These are phyloP conservation scores for Apis mellifera DNA, from an alignment of 1,140 invertebrate species.

Conservation along the genomic window DNA sequence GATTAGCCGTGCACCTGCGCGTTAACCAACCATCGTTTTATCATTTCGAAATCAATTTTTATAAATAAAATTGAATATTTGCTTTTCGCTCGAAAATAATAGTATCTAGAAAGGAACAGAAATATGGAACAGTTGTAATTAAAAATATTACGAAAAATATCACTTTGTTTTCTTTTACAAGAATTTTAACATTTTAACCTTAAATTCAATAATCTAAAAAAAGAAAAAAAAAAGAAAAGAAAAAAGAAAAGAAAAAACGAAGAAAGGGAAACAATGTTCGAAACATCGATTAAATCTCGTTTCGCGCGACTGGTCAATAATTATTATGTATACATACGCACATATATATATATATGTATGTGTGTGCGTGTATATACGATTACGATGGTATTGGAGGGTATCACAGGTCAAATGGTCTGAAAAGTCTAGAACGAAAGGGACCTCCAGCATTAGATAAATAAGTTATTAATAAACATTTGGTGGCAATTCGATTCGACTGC, in stretches of 20 bases:
- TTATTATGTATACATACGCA: neutral
- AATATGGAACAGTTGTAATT: neutral
- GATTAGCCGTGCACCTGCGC: constrained; percentile 24
- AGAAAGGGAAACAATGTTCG: neutral
- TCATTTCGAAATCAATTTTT: neutral
- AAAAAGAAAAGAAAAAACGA: no score
- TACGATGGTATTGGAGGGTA: constrained; percentile 59
- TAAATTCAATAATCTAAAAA: no score
- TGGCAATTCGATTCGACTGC: constrained; percentile 24
- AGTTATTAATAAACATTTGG: constrained; percentile 63
- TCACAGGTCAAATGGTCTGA: constrained; percentile 56
- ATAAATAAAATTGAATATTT: no score
- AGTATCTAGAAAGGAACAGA: no score
- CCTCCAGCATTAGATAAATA: constrained; percentile 53
- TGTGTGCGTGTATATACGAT: neutral
- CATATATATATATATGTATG: no score
- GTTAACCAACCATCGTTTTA: neutral
- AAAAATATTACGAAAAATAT: neutral
- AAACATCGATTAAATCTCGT: constrained; percentile 1
- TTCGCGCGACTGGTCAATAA: neutral
- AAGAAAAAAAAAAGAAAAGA: neutral
- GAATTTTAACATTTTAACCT: neutral
- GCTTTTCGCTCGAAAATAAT: neutral
- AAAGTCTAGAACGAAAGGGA: constrained; percentile 57
- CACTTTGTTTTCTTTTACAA: neutral